Evolutionary conservation across 2,888 invertebrate genomes (phyloP).

Genomic region (Drosophila trichaetosa): DNA sequence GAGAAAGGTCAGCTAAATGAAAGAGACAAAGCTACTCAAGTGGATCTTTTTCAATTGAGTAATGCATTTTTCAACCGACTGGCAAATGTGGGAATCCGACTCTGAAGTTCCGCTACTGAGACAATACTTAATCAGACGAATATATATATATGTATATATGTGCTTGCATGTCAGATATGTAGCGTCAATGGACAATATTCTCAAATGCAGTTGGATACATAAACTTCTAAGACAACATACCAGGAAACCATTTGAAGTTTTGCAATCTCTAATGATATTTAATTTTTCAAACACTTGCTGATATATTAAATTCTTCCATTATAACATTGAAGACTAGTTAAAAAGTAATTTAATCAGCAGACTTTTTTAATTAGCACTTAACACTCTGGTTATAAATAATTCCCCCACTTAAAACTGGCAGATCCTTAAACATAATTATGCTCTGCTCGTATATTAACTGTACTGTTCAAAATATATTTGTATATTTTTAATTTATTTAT

Average conservation of each 20-base stretch:
- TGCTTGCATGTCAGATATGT: neutral
- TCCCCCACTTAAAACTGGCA: neutral
- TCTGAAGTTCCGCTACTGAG: neutral
- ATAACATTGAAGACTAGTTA: neutral
- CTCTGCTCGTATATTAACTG: neutral
- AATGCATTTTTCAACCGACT: conserved; percentile 2
- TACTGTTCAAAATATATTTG: neutral
- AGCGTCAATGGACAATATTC: neutral
- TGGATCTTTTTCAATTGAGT: conserved; percentile 8
- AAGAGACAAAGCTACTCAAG: neutral
- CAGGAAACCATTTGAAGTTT: too few relatives aligned
- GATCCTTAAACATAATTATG: neutral
- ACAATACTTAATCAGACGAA: neutral
- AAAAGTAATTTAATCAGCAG: neutral
- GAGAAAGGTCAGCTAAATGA: neutral
- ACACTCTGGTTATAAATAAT: neutral
- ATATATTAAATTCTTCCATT: neutral
- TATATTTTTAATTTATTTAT: neutral
- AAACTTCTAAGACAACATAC: neutral
- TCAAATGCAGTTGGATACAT: neutral
- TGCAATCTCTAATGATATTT: neutral
- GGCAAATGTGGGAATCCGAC: neutral
- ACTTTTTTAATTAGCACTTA: neutral
- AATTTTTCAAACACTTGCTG: neutral
- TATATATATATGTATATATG: too few relatives aligned